Evolutionary conservation across 92 coral and sea anemone species (phyloP).

Genomic region (Scolanthus callimorphus): DNA sequence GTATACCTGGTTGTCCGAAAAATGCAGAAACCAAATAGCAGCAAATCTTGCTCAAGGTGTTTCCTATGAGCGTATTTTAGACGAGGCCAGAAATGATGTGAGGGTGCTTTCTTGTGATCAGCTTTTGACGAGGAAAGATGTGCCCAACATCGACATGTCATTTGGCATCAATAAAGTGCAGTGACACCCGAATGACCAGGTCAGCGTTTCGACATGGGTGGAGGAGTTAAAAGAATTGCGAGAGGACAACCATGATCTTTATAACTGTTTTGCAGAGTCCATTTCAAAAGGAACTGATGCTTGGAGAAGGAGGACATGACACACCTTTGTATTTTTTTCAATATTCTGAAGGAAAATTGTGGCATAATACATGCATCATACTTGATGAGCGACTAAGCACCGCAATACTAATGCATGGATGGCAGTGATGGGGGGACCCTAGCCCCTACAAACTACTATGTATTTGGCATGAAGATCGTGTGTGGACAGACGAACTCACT

Average conservation of each 20-base stretch:
- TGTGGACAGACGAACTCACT: constrained; percentile 23
- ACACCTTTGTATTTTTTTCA: constrained; percentile 37
- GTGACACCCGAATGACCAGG: constrained; percentile 51
- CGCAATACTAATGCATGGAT: constrained; percentile 66
- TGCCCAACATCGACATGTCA: constrained; percentile 36
- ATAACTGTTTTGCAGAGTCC: no score
- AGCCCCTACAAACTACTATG: constrained; percentile 26
- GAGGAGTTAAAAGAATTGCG: constrained; percentile 33
- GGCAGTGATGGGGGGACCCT: constrained; percentile 36
- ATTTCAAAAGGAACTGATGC: no score
- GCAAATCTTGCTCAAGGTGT: constrained; percentile 56
- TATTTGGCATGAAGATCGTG: constrained; percentile 39
- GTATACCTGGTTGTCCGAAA: constrained; percentile 38
- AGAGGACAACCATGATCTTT: constrained; percentile 33
- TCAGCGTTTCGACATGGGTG: constrained; percentile 54
- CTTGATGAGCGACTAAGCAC: constrained; percentile 69
- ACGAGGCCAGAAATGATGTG: constrained; percentile 37
- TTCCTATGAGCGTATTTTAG: constrained; percentile 33
- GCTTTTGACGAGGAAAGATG: constrained; percentile 32
- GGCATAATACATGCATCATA: constrained; percentile 18
- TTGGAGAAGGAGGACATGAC: constrained; percentile 65
- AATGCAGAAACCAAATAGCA: constrained; percentile 44
- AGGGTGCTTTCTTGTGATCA: constrained; percentile 30
- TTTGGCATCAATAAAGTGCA: constrained; percentile 49
- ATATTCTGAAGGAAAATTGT: constrained; percentile 29